Percentiles rank a stretch among this genome's conserved stretches.
Conservation (phyloP, 30 jellyfish, hydroid and myxozoan species). For the Hydractinia echinata region DNA sequence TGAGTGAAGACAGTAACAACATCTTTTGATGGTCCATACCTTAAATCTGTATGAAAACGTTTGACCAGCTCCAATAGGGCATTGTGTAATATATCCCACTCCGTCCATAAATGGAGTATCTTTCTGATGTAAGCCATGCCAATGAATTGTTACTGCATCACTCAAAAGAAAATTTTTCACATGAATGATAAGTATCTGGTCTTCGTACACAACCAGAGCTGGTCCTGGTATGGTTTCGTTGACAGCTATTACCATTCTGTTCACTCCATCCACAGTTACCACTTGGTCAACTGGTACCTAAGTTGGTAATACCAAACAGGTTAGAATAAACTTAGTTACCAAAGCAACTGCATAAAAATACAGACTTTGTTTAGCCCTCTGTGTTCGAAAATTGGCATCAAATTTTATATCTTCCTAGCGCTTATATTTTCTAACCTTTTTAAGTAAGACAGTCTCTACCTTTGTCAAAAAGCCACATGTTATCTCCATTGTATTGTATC, state of each 20-base stretch:
- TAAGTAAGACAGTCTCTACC: too few species aligned
- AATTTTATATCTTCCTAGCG: too few species aligned
- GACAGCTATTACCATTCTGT: slow-evolving; percentile 43
- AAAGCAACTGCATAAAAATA: too few species aligned
- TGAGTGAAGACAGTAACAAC: too few species aligned
- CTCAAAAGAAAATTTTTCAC: slow-evolving; percentile 57
- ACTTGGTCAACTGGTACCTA: slow-evolving; percentile 41
- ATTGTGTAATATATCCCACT: slow-evolving; percentile 83
- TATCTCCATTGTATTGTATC: too few species aligned
- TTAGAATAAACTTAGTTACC: too few species aligned
- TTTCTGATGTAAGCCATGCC: slow-evolving; percentile 89
- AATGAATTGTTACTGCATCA: slow-evolving; percentile 73
- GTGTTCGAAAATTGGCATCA: too few species aligned
- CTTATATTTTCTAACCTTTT: too few species aligned
- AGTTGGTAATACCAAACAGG: neutral
- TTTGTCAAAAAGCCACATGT: too few species aligned
- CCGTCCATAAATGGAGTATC: slow-evolving; percentile 97
- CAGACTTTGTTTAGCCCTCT: too few species aligned
- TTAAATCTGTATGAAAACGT: neutral
- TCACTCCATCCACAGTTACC: slow-evolving; percentile 41
- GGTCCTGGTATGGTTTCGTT: slow-evolving; percentile 61
- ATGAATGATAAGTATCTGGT: slow-evolving; percentile 41
- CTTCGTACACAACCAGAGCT: slow-evolving; percentile 45
- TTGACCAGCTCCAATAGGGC: slow-evolving; percentile 93
- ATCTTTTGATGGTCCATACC: neutral